A percentile compares a stretch with the other conserved stretches of the same genome.
These are phyloP conservation scores for Goniozus legneri DNA, from an alignment of 1,140 invertebrate genomes.

Conservation along the genomic window DNA sequence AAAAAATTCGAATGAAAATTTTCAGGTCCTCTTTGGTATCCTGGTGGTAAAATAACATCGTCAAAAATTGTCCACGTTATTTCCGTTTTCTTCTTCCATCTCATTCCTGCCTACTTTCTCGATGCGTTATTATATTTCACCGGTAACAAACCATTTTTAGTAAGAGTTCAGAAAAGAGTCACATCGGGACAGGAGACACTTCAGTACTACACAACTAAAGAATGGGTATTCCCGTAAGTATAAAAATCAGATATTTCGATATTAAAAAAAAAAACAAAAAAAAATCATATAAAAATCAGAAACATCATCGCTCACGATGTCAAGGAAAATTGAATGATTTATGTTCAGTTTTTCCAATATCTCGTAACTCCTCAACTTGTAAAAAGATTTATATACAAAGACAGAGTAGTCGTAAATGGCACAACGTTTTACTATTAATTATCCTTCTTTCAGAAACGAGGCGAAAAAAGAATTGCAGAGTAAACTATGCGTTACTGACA, in stretches of 20 bases:
- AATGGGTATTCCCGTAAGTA: conserved; percentile 72
- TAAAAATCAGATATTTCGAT: conserved; percentile 2
- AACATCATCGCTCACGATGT: no score
- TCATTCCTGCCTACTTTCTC: conserved; percentile 77
- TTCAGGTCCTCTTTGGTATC: conserved; percentile 71
- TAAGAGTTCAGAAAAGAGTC: conserved; percentile 65
- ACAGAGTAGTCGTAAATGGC: no score
- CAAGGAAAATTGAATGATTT: no score
- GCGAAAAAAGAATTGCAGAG: conserved; percentile 63
- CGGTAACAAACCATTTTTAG: conserved; percentile 73
- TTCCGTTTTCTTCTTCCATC: conserved; percentile 70
- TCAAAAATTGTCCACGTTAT: conserved; percentile 66
- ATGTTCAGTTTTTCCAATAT: no score
- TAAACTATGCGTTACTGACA: conserved; percentile 60
- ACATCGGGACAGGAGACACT: conserved; percentile 64
- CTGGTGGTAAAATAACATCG: conserved; percentile 70
- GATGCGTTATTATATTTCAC: conserved; percentile 66
- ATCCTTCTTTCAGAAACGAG: conserved; percentile 57
- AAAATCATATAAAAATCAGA: not conserved
- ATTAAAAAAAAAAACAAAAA: not conserved
- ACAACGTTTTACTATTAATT: no score
- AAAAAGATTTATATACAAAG: no score
- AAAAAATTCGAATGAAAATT: no score
- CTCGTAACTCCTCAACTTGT: no score
- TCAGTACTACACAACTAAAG: conserved; percentile 82